A percentile compares a stretch with the other conserved stretches of the same genome.
These are phyloP conservation scores for Tragelaphus scriptus DNA, from an alignment of 2,113 vertebrate species.

Conservation along the genomic window DNA sequence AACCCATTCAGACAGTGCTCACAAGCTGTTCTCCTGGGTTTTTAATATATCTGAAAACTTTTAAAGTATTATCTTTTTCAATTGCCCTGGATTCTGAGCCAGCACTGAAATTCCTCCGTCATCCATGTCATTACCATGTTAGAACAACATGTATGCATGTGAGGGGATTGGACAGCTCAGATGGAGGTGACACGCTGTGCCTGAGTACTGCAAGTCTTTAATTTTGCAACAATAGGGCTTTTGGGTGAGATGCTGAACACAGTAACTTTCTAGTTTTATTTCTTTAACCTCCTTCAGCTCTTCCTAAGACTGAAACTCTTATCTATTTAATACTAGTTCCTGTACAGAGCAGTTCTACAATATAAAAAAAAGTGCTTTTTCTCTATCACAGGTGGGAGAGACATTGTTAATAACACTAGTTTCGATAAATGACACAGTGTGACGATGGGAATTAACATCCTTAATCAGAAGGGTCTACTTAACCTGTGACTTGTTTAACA, in stretches of 20 bases:
- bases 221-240: background rate
- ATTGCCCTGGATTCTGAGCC: background rate
- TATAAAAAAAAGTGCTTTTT: background rate
- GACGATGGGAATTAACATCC: background rate
- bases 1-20: background rate
- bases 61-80: background rate
- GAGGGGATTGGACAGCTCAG: no score
- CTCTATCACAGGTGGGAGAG: background rate
- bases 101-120: background rate
- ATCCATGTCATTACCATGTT: background rate
- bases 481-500: background rate
- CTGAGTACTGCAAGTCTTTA: background rate
- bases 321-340: background rate
- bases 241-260: background rate
- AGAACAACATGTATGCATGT: rapidly evolving
- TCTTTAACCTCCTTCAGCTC: background rate
- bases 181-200: no score
- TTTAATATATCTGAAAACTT: background rate
- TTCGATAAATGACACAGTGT: background rate
- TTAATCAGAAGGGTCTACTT: background rate
- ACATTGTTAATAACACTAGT: background rate
- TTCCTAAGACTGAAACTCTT: background rate
- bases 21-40: background rate
- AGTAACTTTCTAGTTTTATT: background rate
- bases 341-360: background rate